Base-by-base conservation (phyloP, 92 coral and sea anemone species). In the Hydrozoanthus gracilis region DNA sequence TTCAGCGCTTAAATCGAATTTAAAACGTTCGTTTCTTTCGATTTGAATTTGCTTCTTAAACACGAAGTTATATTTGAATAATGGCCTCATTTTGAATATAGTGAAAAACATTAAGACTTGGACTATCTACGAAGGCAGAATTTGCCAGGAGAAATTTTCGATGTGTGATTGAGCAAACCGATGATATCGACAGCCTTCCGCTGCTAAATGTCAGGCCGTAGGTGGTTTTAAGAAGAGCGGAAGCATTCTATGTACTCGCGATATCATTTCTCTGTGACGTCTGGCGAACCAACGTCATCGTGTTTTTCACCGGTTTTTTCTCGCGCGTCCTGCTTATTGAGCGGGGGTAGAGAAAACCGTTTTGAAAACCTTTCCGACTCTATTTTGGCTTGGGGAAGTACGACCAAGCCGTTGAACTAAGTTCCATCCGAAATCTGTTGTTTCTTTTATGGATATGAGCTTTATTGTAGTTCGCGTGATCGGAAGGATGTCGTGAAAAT, bases 401-500 rank as follows among this genome's bases (percentile, higher is more conserved):
- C 20, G 3, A 55, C 3, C 74, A 6, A 10, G 56, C 44, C 50
- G 51, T 46, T 48, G 44, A 20, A 68, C 10, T 68, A 68, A 15
- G 18, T 79, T 14, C 4, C 6, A 77, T 15, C 48, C 44, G 12
- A 77, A 9, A 13, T 77, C 17, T 72, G 52, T 78, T 50, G 47
- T 10, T 5, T 8, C 58, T 52, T 17, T 8, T 12, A 9, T 27
- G 39, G 39, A 27, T 27, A 27, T 27, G 39, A 27, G 39, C 1
- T 27, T 27, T 27, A 27, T 27, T 27, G 11, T 44, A 47, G 72
- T 78, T 79, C 84, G 84, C 84, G 84, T 79, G 84, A 79, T 79
- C 60, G 47, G 7, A 61, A 51, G 79, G 65, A 80, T 80, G 27
- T 65, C 69, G 73, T 3, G 51, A 74, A 62, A 47, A 45, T 46